These are phyloP conservation scores for Mycteria americana DNA, from an alignment of 2,797 vertebrate genomes.

Conservation along the genomic window DNA sequence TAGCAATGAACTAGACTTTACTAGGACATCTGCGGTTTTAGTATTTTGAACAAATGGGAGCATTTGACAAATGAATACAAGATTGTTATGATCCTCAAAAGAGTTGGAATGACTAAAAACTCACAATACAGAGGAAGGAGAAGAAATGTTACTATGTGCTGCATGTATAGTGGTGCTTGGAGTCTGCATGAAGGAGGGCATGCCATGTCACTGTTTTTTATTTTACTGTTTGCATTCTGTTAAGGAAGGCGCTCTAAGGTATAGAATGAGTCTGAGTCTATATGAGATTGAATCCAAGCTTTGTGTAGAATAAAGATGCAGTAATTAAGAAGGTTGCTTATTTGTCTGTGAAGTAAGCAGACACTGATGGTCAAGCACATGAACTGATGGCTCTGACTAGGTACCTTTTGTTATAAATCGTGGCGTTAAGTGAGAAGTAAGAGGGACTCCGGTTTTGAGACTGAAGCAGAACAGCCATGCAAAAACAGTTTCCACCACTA, in stretches of 20 bases:
- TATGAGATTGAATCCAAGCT: neutral
- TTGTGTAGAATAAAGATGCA: neutral
- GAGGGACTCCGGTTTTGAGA: neutral
- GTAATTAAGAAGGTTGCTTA: neutral
- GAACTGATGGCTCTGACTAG: neutral
- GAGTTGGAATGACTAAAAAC: neutral
- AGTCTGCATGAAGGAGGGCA: neutral
- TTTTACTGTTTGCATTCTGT: neutral
- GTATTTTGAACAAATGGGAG: neutral
- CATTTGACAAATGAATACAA: neutral
- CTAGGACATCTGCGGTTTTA: neutral
- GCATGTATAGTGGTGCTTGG: neutral
- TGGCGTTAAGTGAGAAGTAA: neutral
- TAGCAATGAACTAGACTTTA: neutral
- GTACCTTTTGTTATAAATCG: neutral
- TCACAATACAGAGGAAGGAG: neutral
- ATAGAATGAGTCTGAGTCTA: neutral
- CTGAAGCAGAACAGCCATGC: neutral
- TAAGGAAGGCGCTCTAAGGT: neutral
- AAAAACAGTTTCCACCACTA: neutral
- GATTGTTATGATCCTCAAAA: neutral
- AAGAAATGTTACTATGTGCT: neutral
- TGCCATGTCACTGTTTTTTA: neutral
- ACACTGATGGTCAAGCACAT: neutral
- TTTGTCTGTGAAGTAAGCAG: neutral